Conservation (phyloP, 2,888 invertebrate species). For the Drosophila maculinotata region DNA sequence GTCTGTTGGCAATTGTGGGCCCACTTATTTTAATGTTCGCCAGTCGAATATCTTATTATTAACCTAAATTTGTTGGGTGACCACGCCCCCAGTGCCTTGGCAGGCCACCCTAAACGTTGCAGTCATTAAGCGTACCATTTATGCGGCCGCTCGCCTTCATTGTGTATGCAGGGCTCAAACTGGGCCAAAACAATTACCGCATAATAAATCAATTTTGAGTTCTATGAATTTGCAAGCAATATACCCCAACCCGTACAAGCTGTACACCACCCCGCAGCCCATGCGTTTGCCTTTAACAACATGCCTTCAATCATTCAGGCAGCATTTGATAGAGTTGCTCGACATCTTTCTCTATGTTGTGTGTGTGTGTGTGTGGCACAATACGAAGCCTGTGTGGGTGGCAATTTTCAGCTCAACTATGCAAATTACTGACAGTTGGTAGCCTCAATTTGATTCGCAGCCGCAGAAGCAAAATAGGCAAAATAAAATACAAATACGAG, state of each 20-base stretch:
- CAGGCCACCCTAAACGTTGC: slow-evolving; percentile 37
- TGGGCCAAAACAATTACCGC: slow-evolving; percentile 83
- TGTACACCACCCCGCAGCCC: not conserved
- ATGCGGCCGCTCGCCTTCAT: slow-evolving; percentile 55
- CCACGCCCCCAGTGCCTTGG: slow-evolving; percentile 27
- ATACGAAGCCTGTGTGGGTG: slow-evolving; percentile 21
- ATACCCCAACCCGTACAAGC: slow-evolving; percentile 24
- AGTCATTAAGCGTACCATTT: slow-evolving; percentile 58
- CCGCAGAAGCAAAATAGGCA: slow-evolving; percentile 35
- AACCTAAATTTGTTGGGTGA: slow-evolving; percentile 47
- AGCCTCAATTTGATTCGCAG: slow-evolving; percentile 73
- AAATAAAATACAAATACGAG: slow-evolving; percentile 42
- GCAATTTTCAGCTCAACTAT: slow-evolving; percentile 74
- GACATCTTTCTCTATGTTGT: slow-evolving; percentile 30
- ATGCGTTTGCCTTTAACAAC: slow-evolving; percentile 21
- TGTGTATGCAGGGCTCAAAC: slow-evolving; percentile 68
- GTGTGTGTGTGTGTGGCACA: slow-evolving; percentile 4
- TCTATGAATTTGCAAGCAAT: slow-evolving; percentile 70
- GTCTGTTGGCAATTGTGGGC: slow-evolving; percentile 32
- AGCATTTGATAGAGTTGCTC: slow-evolving; percentile 49
- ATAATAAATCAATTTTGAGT: slow-evolving; percentile 82
- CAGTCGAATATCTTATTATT: slow-evolving; percentile 63
- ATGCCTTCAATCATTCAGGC: slow-evolving; percentile 59
- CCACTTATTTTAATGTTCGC: slow-evolving; percentile 56
- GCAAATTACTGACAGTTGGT: slow-evolving; percentile 77